These are phyloP conservation scores for Actinemys pallida DNA, from an alignment of 2,113 vertebrate genomes.

Conservation along the genomic window DNA sequence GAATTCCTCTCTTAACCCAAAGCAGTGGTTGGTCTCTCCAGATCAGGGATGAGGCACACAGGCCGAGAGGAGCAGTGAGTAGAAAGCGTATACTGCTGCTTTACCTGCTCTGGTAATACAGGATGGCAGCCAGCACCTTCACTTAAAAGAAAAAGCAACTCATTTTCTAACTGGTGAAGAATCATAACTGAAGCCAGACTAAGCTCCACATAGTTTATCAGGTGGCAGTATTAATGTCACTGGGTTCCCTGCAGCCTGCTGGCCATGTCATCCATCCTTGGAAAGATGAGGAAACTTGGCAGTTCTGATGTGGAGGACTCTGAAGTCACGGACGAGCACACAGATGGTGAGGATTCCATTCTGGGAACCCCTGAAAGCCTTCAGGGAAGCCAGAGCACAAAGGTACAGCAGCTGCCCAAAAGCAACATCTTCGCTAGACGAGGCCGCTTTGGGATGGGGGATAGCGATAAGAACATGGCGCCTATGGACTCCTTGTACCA, in stretches of 20 bases:
- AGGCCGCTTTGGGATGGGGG: conserved; percentile 75
- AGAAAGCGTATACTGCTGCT: neutral
- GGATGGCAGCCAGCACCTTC: neutral
- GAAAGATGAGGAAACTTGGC: conserved; percentile 84
- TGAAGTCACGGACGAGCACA: conserved; percentile 70
- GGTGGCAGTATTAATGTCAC: conserved; percentile 3
- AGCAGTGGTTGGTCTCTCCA: neutral
- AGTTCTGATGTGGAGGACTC: conserved; percentile 77
- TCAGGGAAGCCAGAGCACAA: conserved; percentile 50
- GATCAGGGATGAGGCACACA: neutral
- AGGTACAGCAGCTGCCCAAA: conserved; percentile 63
- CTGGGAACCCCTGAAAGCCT: conserved; percentile 76
- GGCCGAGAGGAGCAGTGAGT: neutral
- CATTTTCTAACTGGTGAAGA: neutral
- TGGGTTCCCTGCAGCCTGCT: conserved; percentile 14
- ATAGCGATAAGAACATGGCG: conserved; percentile 72
- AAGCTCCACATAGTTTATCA: neutral
- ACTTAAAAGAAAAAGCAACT: neutral
- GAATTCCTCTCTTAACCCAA: neutral
- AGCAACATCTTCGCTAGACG: conserved; percentile 73
- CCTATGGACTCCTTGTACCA: conserved; percentile 90
- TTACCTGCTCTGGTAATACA: neutral
- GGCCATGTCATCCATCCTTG: conserved; percentile 68
- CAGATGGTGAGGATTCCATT: conserved; percentile 71
- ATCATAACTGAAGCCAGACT: neutral